A percentile compares a stretch with the other conserved stretches of the same genome.
Evolutionary conservation across 1,140 invertebrate species (phyloP).

Genomic region (Apis laboriosa): DNA sequence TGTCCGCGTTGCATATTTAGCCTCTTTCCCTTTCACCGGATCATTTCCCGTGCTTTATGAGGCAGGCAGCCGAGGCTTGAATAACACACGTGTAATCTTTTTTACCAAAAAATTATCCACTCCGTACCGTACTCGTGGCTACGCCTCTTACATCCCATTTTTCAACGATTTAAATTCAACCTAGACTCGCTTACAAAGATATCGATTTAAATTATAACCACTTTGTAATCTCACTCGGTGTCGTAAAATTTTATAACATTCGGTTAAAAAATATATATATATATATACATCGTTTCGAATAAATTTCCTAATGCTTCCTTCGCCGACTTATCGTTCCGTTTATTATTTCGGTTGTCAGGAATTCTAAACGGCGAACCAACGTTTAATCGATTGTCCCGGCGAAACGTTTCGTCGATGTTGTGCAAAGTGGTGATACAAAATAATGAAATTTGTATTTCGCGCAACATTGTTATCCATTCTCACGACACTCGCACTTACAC

Average conservation of each 20-base stretch:
- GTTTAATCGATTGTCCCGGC: conserved; percentile 3
- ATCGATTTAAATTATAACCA: too few species aligned
- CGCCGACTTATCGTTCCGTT: not conserved
- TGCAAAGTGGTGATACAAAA: not conserved
- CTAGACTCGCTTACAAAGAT: not conserved
- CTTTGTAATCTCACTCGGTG: too few species aligned
- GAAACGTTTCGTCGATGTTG: not conserved
- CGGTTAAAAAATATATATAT: too few species aligned
- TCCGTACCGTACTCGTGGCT: too few species aligned
- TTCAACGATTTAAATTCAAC: not conserved
- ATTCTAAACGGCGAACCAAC: not conserved
- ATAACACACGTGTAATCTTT: not conserved
- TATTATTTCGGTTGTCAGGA: not conserved
- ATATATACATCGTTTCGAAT: not conserved
- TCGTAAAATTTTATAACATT: too few species aligned
- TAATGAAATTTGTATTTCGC: too few species aligned
- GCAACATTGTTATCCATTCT: not conserved
- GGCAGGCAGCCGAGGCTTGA: not conserved
- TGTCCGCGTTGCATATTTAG: conserved; percentile 34
- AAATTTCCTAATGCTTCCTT: not conserved
- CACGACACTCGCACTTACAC: not conserved
- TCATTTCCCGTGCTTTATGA: not conserved
- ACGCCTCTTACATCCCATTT: not conserved
- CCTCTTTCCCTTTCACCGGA: conserved; percentile 30
- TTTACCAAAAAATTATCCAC: not conserved